Evolutionary conservation across 2,888 invertebrate genomes (phyloP), one percentile per base, ranked within the genome.

Genomic region (Gastrophysa polygoni): DNA sequence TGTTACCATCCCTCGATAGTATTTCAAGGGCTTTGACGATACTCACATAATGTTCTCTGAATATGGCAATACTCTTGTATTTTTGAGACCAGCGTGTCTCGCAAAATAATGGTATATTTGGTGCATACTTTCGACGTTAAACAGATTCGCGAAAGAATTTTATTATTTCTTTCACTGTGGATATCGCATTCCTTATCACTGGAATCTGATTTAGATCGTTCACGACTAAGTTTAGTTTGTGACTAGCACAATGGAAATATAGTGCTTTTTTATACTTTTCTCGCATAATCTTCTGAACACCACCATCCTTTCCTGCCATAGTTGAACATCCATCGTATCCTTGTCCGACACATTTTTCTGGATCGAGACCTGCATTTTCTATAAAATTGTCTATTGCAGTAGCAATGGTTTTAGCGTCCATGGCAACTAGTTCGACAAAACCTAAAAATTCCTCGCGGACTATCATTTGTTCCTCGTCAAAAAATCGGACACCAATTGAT

Each of bases 251-350:
- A 54, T 54, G 54, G 8, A 54, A 54, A 24, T 14, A 66, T 11
- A 58, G 21, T 6, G 64, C 63, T 57, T 59, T 56, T 17, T 28
- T 58, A 14, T 68, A 64, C 38, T 62, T 58, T 63, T 58, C 14
- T 0, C 16, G 14, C 8, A 51, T 18, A 20, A 58, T 58, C 10
- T 38, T 43, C 8, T 24, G 54, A 11, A 52, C 29, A 11, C 38
- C 38, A 16, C 18, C 52, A 11, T 52, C 52, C 32, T 52, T 52
- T 52, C 34, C 16, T 16, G 47, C 11, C 34, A 34, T 52, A 48
- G 66, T 64, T 11, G 61, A 68, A 61, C 63, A 68, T n/a, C 73
- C 71, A 54, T 75, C 73, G 56, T 66, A 74, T 17, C 75, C 71
- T 58, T 64, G 64, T 11, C 72, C 71, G 44, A 73, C 68, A 57